Conservation (phyloP, 2,113 vertebrate genomes). For the Coptodon bakossiorum region DNA sequence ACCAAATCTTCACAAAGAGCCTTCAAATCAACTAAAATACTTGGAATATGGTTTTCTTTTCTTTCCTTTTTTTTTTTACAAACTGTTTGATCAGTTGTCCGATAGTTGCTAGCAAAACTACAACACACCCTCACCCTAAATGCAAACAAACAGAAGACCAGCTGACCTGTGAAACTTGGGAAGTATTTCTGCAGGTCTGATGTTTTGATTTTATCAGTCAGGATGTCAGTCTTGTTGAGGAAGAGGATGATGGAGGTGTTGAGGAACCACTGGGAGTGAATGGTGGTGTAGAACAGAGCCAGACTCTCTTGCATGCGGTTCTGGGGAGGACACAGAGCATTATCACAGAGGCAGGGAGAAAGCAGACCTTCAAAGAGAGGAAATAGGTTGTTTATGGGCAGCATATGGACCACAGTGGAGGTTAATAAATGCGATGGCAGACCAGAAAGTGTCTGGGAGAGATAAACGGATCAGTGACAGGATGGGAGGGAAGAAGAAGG, state of each 20-base stretch:
- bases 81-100: background rate
- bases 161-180: conserved; percentile 74
- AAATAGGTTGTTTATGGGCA: background rate
- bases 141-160: background rate
- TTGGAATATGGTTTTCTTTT: accelerated
- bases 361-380: background rate
- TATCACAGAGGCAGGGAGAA: background rate
- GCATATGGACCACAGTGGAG: background rate
- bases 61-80: background rate
- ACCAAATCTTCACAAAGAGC: background rate
- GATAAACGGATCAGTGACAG: conserved; percentile 35
- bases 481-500: background rate
- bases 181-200: conserved; percentile 84
- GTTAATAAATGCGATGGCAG: conserved; percentile 45
- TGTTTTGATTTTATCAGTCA: conserved; percentile 80
- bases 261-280: conserved; percentile 83
- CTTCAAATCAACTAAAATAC: background rate
- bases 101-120: background rate
- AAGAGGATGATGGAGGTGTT: conserved; percentile 85
- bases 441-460: conserved; percentile 31
- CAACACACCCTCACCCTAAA: background rate
- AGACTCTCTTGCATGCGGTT: conserved; percentile 89
- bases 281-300: conserved; percentile 84
- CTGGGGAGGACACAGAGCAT: conserved; percentile 50
- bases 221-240: conserved; percentile 89